A percentile compares a stretch with the other conserved stretches of the same genome.
Evolutionary conservation across 2,113 vertebrate species (phyloP).

Genomic region (Rissa tridactyla): DNA sequence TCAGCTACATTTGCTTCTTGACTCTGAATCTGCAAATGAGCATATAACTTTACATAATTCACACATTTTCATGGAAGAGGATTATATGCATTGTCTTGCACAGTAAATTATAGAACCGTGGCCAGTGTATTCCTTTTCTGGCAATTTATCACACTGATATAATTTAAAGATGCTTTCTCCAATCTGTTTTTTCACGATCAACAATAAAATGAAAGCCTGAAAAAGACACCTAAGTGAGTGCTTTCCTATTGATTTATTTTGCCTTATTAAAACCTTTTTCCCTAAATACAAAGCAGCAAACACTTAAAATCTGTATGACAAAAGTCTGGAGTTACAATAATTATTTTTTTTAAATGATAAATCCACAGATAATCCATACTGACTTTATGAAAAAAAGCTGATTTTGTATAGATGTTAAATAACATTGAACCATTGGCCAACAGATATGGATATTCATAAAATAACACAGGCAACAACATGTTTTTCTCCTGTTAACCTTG

Average conservation of each 20-base stretch:
- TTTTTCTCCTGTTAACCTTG: not conserved
- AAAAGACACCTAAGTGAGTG: not conserved
- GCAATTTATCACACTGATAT: not conserved
- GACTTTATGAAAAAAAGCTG: not conserved
- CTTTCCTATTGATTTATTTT: not conserved
- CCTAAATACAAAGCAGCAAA: not conserved
- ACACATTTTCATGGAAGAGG: not conserved
- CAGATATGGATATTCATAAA: not conserved
- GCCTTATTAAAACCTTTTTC: not conserved
- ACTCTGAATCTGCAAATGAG: not conserved
- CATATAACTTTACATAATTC: not conserved
- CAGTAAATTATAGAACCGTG: not conserved
- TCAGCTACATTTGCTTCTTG: not conserved
- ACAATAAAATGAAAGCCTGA: not conserved
- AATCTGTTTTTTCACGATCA: not conserved
- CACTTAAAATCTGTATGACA: not conserved
- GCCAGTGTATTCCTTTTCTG: not conserved
- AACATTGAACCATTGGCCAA: not conserved
- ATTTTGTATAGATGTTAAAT: not conserved
- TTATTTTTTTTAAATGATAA: not conserved
- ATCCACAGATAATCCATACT: not conserved
- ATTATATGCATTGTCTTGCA: not conserved
- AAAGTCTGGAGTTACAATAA: not conserved
- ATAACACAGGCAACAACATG: rapidly evolving
- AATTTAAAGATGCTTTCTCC: not conserved